Base-by-base conservation (phyloP, 2,888 invertebrate genomes). In the Caenorhabditis sinica region DNA sequence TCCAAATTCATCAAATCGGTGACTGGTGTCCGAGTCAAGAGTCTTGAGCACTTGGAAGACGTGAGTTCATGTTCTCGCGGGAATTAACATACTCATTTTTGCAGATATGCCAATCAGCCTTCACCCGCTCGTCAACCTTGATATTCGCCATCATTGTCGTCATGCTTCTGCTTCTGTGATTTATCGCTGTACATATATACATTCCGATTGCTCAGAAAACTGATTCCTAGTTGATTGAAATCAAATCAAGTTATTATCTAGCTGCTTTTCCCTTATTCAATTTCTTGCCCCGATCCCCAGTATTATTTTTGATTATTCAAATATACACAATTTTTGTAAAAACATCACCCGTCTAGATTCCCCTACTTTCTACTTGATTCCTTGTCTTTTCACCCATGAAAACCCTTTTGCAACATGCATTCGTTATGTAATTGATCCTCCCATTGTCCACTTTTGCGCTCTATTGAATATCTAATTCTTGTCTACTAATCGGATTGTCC, bases 391-490 rank as follows among this genome's bases (percentile, higher is more conserved):
- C 17, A 74, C 30, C 72, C 45, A 72, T 72, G 45, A 40, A 72
- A 72, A 73, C 60, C 65, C 43, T 68, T 43, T 76, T 65, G 71
- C 43, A 71, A 71, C 68, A 66, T 75, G 65, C 65, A 75, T 53
- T 66, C 75, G 65, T 79, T 79, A 71, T 71, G 79, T 79, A 79
- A 72, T 79, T 71, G 63, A 79, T 72, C 43, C 43, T 43, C 30
- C 63, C 77, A 71, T 71, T 72, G 71, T 72, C 79, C 79, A 79
- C 79, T 79, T 79, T 79, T 51, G 79, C 79, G 79, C 79, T 71
- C 79, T 79, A 79, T 72, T 71, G 79, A 79, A 79, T 72, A 43
- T 79, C 79, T 79, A 79, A 79, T 72, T 71, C 71, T 71, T 79
- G 77, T 79, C 66, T 56, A 72, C 79, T 79, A 79, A 79, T 79